A percentile compares a stretch with the other conserved stretches of the same genome.
Evolutionary conservation across 2,888 invertebrate species (phyloP).

Genomic region (Hyles lineata): DNA sequence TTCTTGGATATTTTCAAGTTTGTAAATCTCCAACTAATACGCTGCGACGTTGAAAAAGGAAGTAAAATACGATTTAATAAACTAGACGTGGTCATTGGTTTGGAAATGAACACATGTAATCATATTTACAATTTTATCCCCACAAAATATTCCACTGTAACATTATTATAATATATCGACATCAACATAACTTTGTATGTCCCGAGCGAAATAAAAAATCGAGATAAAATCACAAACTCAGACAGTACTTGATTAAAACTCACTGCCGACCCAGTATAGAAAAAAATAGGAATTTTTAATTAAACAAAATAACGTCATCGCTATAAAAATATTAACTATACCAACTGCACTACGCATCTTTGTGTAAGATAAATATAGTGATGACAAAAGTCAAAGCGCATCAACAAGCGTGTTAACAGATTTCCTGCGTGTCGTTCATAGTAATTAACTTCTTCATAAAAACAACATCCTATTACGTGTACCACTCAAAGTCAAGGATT

Average conservation of each 20-base stretch:
- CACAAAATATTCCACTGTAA: not conserved
- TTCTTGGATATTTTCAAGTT: not conserved
- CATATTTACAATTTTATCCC: not conserved
- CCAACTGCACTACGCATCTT: not conserved
- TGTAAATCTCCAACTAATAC: not conserved
- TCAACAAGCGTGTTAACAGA: slow-evolving; percentile 19
- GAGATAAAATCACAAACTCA: too few relatives aligned
- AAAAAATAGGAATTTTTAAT: not conserved
- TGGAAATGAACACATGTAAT: not conserved
- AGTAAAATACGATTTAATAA: not conserved
- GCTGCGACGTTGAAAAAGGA: not conserved
- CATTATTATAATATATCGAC: too few relatives aligned
- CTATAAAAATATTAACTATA: not conserved
- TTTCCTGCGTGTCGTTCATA: slow-evolving; percentile 26
- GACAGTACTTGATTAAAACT: too few relatives aligned
- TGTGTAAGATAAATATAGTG: slow-evolving; percentile 24
- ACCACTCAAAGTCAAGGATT: slow-evolving; percentile 12
- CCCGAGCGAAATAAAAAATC: too few relatives aligned
- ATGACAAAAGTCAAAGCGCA: slow-evolving; percentile 17
- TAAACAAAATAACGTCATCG: not conserved
- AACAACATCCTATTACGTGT: slow-evolving; percentile 23
- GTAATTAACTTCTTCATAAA: slow-evolving; percentile 23
- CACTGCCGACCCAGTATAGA: not conserved
- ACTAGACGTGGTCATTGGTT: not conserved
- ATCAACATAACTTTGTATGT: too few relatives aligned